Base-by-base conservation (phyloP, 2,888 invertebrate species). In the Metallyticus violacea region DNA sequence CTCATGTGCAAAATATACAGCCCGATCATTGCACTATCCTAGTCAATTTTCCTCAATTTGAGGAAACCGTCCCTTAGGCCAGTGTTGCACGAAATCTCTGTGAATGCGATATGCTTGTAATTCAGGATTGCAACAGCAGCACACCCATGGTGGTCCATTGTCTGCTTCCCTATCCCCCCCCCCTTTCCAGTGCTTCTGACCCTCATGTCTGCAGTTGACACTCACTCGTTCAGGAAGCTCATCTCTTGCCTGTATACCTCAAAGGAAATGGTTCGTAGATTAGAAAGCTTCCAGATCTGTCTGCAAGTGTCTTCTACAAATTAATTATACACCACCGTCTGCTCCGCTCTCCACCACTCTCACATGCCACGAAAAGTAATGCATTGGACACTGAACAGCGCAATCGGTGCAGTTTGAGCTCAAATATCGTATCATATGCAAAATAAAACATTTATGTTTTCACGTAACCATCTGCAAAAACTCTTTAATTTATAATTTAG, bases 71-170 rank as follows among this genome's bases (percentile, higher is more conserved):
- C 4, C 40, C 40, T 62, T 62, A 62, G 40, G 22, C 6, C 40
- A 3, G 40, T 62, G 40, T 62, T 62, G 40, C 5, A 2, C 40
- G 40, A 22, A 62, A 15, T 9, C 15, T 62, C 40, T 76, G 25
- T 83, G n/a, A 83, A 77, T 28, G 83, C 77, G 77, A 82, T 76
- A 82, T 26, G 82, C 25, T 81, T 81, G 40, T 81, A 81, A 40
- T 40, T 81, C 27, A 25, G 29, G 29, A 27, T n/a, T 83, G 83
- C 29, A 83, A 83, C 83, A 83, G 77, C n/a, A 83, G 28, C 83
- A 83, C 28, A 29, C 6, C 77, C 77, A 83, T 83, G 83, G 28
- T 77, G 77, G 83, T 83, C 83, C 83, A 83, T 83, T 83, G 83
- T 83, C 83, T 82, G 26, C 76, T 29, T 25, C 26, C 27, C 27